A percentile compares a stretch with the other conserved stretches of the same genome.
phyloP scores from a whole-genome alignment of 92 coral and sea anemone species.

The Desmophyllum pertusum region DNA sequence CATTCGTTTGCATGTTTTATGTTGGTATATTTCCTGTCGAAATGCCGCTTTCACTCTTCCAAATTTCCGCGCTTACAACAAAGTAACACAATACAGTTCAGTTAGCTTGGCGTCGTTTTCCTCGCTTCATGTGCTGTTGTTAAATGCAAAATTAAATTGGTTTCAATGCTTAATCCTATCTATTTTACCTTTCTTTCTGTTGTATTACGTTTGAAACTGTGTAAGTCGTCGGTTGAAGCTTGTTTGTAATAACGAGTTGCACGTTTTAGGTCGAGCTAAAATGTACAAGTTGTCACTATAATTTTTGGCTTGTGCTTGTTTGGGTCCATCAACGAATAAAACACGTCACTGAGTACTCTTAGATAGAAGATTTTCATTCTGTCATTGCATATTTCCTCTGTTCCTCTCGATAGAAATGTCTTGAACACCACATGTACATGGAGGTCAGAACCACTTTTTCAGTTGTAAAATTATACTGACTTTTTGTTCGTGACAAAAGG shows the following conservation, averaged over 20 bases:
- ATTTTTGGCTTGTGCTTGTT: neutral
- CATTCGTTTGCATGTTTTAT: neutral
- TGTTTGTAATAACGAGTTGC: neutral
- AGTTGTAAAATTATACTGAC: neutral
- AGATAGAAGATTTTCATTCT: neutral
- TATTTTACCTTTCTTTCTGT: neutral
- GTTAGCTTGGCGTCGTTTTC: constrained; percentile 59
- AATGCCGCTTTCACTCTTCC: neutral
- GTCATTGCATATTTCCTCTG: neutral
- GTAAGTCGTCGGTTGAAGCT: neutral
- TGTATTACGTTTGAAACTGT: neutral
- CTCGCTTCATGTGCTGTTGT: constrained; percentile 29
- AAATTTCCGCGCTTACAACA: constrained; percentile 38
- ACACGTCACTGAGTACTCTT: neutral
- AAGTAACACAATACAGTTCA: constrained; percentile 69
- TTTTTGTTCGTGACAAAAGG: constrained; percentile 8
- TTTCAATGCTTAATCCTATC: neutral
- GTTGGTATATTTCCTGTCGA: neutral
- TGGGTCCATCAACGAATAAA: neutral
- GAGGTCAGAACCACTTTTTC: neutral
- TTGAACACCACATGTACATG: neutral
- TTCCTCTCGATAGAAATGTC: neutral
- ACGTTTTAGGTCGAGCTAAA: neutral
- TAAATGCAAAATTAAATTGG: neutral
- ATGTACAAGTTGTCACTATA: neutral